phyloP scores from a whole-genome alignment of 2,113 vertebrate species.

The Oryzias javanicus region DNA sequence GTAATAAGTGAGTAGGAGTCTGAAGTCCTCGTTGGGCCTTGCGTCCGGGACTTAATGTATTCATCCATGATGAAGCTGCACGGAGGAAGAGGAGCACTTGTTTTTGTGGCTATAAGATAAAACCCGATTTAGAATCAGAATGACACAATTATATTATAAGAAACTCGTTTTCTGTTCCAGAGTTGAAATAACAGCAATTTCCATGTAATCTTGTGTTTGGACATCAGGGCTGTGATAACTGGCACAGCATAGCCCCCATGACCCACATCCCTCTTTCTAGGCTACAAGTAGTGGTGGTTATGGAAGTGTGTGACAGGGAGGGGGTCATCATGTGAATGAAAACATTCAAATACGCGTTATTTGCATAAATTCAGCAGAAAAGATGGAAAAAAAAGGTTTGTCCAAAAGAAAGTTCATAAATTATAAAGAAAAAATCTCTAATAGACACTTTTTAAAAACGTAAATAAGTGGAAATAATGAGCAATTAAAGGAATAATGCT shows the following conservation, averaged over 20 bases:
- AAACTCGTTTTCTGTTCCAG: constrained; percentile 20
- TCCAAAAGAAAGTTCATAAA: not conserved
- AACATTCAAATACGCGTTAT: constrained; percentile 44
- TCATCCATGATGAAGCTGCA: constrained; percentile 58
- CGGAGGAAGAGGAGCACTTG: constrained; percentile 35
- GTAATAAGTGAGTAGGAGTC: constrained; percentile 69
- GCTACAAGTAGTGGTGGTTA: constrained; percentile 62
- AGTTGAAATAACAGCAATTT: constrained; percentile 44
- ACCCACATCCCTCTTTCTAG: constrained; percentile 64
- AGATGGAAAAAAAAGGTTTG: not conserved
- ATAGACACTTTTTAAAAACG: too few species aligned
- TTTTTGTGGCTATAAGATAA: constrained; percentile 36
- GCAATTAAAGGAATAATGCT: constrained; percentile 50
- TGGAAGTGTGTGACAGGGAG: constrained; percentile 8
- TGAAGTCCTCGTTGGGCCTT: constrained; percentile 62
- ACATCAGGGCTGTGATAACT: constrained; percentile 31
- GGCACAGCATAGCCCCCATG: constrained; percentile 41
- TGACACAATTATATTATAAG: constrained; percentile 22
- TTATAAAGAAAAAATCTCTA: not conserved
- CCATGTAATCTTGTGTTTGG: constrained; percentile 42
- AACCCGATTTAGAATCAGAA: not conserved
- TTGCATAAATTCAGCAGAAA: constrained; percentile 46
- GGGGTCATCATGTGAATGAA: constrained; percentile 25
- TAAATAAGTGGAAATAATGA: constrained; percentile 30
- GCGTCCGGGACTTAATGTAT: constrained; percentile 57